phyloP scores from a whole-genome alignment of 2,797 vertebrate genomes.

The Nannoperca obscura region DNA sequence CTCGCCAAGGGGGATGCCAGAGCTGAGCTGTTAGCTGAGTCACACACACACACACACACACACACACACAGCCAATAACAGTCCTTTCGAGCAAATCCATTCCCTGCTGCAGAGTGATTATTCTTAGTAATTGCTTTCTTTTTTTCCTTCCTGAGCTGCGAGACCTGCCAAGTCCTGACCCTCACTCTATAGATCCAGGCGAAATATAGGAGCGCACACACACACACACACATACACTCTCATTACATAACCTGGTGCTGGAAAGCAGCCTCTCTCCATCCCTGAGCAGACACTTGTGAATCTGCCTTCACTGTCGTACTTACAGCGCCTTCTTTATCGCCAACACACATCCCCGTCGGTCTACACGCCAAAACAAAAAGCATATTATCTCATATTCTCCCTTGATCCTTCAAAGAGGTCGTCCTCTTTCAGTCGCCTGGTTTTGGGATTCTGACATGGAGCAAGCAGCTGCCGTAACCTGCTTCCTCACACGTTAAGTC shows the following conservation, averaged over 20 bases:
- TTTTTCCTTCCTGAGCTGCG: conserved; percentile 41
- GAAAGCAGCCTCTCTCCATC: conserved; percentile 35
- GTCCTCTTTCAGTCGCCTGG: background rate
- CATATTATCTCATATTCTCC: background rate
- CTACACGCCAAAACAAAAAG: no score
- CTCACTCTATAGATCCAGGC: conserved; percentile 40
- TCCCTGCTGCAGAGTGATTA: conserved; percentile 75
- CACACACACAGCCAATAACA: conserved; percentile 47
- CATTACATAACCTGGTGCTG: conserved; percentile 62
- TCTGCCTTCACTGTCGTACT: conserved; percentile 25
- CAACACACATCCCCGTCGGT: background rate
- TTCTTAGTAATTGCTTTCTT: conserved; percentile 65
- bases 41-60: conserved; percentile 37
- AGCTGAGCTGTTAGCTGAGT: conserved; percentile 49
- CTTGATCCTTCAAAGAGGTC: background rate
- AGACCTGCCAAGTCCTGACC: conserved; percentile 57
- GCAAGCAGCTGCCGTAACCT: conserved; percentile 11
- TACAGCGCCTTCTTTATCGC: conserved; percentile 10
- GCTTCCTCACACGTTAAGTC: conserved; percentile 14
- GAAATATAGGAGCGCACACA: conserved; percentile 20
- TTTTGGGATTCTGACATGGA: background rate
- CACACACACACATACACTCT: conserved; percentile 6
- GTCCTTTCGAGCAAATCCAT: conserved; percentile 52
- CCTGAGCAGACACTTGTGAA: conserved; percentile 24
- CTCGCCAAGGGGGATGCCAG: conserved; percentile 50